phyloP scores from a whole-genome alignment of 2,113 vertebrate species.

The Mesoclemmys tuberculata region DNA sequence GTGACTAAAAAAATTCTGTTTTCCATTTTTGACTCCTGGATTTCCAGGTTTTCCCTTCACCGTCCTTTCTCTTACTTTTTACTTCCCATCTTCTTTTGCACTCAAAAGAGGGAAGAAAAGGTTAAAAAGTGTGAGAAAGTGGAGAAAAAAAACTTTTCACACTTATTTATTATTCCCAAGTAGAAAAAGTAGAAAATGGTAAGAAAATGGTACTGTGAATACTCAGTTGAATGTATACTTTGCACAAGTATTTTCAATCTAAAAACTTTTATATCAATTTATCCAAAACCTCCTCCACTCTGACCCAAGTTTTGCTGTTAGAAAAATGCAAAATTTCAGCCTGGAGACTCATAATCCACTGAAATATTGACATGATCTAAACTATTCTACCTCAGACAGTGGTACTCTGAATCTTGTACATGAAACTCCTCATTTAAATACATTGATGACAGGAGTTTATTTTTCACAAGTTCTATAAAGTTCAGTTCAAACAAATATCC shows the following conservation, averaged over 20 bases:
- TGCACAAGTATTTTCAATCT: neutral
- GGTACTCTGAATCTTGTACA: constrained; percentile 1
- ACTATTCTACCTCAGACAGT: neutral
- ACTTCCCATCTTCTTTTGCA: fast-evolving
- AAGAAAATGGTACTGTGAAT: neutral
- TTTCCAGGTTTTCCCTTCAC: neutral
- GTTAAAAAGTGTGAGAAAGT: neutral
- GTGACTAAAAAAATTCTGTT: neutral
- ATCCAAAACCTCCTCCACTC: neutral
- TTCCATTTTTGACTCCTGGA: neutral
- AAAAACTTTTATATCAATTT: neutral
- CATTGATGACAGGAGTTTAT: constrained; percentile 49
- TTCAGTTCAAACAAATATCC: constrained; percentile 51
- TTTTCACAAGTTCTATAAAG: constrained; percentile 56
- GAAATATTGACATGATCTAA: constrained; percentile 27
- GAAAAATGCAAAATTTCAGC: constrained; percentile 26
- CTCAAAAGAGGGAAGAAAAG: neutral
- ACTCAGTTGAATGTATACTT: neutral
- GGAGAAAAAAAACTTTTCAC: neutral
- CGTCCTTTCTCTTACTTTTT: neutral
- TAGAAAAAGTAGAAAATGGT: neutral
- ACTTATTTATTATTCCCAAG: neutral
- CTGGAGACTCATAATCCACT: neutral
- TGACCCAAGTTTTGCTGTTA: constrained; percentile 22
- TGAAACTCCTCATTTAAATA: constrained; percentile 41